phyloP scores from a whole-genome alignment of 1,140 invertebrate genomes.

The Lordiphosa clarofinis region DNA sequence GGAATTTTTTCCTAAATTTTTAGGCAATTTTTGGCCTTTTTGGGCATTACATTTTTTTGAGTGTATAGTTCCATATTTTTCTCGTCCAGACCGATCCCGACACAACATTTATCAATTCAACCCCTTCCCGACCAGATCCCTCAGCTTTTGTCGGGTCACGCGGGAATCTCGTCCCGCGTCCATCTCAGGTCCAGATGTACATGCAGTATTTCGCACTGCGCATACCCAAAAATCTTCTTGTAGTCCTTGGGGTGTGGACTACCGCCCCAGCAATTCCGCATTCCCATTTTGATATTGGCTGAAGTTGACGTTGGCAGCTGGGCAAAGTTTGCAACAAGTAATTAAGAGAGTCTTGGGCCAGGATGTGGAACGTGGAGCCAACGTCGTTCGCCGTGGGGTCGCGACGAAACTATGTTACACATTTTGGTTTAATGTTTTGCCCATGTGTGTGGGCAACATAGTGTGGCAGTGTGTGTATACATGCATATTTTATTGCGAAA shows the following conservation, averaged over 20 bases:
- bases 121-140: too few species aligned
- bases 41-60: too few species aligned
- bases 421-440: conserved; percentile 28
- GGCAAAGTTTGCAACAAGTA: conserved; percentile 18
- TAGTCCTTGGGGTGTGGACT: background rate
- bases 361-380: conserved; percentile 4
- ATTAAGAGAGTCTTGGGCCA: conserved; percentile 14
- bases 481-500: conserved; percentile 21
- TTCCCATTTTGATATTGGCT: conserved; percentile 7
- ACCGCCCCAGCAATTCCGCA: background rate
- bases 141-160: too few species aligned
- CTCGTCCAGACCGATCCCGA: too few species aligned
- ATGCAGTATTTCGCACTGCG: background rate
- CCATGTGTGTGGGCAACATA: background rate
- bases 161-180: too few species aligned
- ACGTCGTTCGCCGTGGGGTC: background rate
- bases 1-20: too few species aligned
- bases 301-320: conserved; percentile 12
- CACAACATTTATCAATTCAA: too few species aligned
- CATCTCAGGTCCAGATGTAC: background rate
- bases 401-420: conserved; percentile 44
- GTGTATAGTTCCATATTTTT: too few species aligned
- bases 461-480: conserved; percentile 5
- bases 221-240: background rate
- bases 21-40: too few species aligned